A percentile compares a stretch with the other conserved stretches of the same genome.
phyloP scores from a whole-genome alignment of 2,888 invertebrate genomes.

The Falcaria lacertinaria region DNA sequence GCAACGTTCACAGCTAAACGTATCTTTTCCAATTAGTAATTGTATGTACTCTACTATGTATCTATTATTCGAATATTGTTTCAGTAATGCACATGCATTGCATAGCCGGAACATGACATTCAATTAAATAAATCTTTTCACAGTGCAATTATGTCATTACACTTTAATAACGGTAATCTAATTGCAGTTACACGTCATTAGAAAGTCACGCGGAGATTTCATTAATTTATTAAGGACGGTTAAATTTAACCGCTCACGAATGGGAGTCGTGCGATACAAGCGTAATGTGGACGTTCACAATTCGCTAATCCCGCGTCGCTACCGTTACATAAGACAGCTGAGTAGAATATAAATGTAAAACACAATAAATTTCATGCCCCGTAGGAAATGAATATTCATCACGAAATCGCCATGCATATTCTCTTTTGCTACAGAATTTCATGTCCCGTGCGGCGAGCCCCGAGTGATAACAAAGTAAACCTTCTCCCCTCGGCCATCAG shows the following conservation, averaged over 20 bases:
- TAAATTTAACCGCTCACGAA: constrained; percentile 62
- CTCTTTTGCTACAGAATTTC: constrained; percentile 72
- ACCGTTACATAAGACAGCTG: constrained; percentile 79
- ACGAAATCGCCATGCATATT: constrained; percentile 80
- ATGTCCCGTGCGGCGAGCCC: constrained; percentile 51
- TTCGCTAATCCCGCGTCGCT: constrained; percentile 77
- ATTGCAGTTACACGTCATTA: constrained; percentile 50
- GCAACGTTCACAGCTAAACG: not conserved
- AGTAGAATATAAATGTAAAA: constrained; percentile 80
- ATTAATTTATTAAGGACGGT: constrained; percentile 61
- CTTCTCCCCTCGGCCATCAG: constrained; percentile 45
- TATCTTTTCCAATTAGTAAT: not conserved
- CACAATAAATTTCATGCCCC: constrained; percentile 80
- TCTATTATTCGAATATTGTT: not conserved
- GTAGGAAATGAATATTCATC: constrained; percentile 81
- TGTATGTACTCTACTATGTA: not conserved
- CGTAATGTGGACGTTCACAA: constrained; percentile 72
- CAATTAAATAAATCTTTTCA: constrained; percentile 4
- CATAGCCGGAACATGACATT: not conserved
- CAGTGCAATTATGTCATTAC: constrained; percentile 14
- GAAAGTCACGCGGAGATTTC: constrained; percentile 59
- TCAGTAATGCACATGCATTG: not conserved
- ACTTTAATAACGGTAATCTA: constrained; percentile 46
- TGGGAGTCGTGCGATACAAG: constrained; percentile 58
- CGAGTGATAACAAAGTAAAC: constrained; percentile 48